Evolutionary conservation across 1,140 invertebrate genomes (phyloP).

Genomic region (Conopomorpha cramerella): DNA sequence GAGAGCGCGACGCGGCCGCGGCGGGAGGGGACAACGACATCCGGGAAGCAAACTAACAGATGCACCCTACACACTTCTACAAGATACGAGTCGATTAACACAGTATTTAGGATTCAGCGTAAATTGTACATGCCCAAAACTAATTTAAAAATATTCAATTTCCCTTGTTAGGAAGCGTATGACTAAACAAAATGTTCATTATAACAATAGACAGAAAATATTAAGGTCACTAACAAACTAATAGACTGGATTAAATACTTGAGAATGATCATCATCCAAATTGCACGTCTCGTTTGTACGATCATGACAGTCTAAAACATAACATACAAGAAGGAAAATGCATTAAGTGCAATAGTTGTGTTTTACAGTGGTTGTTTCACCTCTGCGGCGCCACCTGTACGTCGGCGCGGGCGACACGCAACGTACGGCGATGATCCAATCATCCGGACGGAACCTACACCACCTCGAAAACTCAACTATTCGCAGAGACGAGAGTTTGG

Average conservation of each 20-base stretch:
- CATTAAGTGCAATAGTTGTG: too few species aligned
- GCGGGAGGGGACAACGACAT: constrained; percentile 19
- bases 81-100: constrained; percentile 30
- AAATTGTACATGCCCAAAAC: constrained; percentile 56
- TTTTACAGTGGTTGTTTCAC: too few species aligned
- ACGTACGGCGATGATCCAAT: too few species aligned
- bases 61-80: constrained; percentile 51
- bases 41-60: constrained; percentile 48
- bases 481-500: too few species aligned
- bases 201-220: constrained; percentile 34
- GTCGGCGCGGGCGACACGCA: too few species aligned
- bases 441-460: too few species aligned
- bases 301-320: too few species aligned
- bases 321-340: too few species aligned
- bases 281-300: too few species aligned
- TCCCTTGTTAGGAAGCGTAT: constrained; percentile 57
- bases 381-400: too few species aligned
- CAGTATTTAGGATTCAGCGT: constrained; percentile 43
- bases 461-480: too few species aligned
- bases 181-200: constrained; percentile 35
- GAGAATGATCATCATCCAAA: constrained; percentile 43
- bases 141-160: constrained; percentile 42
- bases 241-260: constrained; percentile 32
- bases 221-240: constrained; percentile 29
- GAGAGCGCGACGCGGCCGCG: constrained; percentile 1